phyloP scores from a whole-genome alignment of 2,113 vertebrate genomes.

The Hypocryptadius cinnamomeus region DNA sequence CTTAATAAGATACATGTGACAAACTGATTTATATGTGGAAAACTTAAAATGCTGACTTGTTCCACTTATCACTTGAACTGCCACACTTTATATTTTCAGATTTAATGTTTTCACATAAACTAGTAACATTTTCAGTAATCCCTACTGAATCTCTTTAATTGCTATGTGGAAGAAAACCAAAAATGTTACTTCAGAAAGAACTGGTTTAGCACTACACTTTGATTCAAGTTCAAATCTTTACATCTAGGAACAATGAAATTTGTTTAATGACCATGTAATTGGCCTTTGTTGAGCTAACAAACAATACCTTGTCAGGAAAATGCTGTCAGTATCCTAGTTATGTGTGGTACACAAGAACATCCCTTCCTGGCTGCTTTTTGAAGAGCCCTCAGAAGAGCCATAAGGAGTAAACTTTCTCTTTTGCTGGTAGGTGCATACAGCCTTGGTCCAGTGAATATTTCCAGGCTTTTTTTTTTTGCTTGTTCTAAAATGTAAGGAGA shows the following conservation, averaged over 20 bases:
- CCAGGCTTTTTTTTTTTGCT: background rate
- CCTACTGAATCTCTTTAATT: background rate
- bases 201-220: background rate
- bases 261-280: background rate
- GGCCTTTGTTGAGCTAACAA: background rate
- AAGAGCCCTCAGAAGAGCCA: background rate
- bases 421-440: background rate
- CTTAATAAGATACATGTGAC: background rate
- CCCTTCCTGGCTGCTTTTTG: background rate
- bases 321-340: background rate
- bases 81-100: background rate
- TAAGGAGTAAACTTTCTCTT: background rate
- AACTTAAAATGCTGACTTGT: background rate
- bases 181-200: background rate
- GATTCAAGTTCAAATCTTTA: background rate
- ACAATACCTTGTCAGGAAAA: background rate
- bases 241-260: background rate
- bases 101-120: background rate
- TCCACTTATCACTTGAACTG: background rate
- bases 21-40: background rate
- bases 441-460: background rate
- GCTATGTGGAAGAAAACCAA: background rate
- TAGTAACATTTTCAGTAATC: background rate
- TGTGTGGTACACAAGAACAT: background rate
- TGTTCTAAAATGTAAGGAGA: background rate